Evolutionary conservation across 2,113 vertebrate genomes (phyloP).

Genomic region (Irena cyanogastra): DNA sequence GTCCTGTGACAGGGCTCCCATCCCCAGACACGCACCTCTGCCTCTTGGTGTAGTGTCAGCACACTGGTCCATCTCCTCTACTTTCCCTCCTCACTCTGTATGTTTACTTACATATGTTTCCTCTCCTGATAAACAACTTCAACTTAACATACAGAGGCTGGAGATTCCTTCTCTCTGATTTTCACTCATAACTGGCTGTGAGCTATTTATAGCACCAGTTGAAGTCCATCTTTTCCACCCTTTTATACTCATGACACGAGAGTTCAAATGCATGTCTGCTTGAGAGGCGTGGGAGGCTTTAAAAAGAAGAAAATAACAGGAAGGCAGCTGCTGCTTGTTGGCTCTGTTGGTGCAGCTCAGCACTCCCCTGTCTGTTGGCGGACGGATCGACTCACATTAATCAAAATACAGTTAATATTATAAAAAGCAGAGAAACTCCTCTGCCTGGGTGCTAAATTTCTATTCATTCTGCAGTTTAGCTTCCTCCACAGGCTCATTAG

Average conservation of each 20-base stretch:
- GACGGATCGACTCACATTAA: background rate
- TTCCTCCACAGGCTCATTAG: background rate
- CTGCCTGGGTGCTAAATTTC: background rate
- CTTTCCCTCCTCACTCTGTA: background rate
- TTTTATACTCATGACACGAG: background rate
- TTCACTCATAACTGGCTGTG: background rate
- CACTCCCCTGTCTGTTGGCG: background rate
- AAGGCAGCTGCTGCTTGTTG: slow-evolving; percentile 17
- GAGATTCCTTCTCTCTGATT: background rate
- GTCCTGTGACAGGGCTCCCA: background rate
- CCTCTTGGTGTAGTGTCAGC: background rate
- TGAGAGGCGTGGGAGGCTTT: background rate
- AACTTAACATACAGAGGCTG: background rate
- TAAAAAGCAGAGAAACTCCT: background rate
- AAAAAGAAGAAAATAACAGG: slow-evolving; percentile 39
- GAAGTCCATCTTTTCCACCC: background rate
- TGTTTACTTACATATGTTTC: background rate
- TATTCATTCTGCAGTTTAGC: background rate
- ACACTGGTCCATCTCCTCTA: background rate
- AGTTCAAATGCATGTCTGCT: slow-evolving; percentile 1
- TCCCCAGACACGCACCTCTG: background rate
- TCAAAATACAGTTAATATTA: background rate
- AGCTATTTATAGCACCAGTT: slow-evolving; percentile 3
- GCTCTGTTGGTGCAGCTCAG: background rate
- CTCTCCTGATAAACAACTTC: background rate